Evolutionary conservation across 2,113 vertebrate species (phyloP).

Genomic region (Notechis scutatus): DNA sequence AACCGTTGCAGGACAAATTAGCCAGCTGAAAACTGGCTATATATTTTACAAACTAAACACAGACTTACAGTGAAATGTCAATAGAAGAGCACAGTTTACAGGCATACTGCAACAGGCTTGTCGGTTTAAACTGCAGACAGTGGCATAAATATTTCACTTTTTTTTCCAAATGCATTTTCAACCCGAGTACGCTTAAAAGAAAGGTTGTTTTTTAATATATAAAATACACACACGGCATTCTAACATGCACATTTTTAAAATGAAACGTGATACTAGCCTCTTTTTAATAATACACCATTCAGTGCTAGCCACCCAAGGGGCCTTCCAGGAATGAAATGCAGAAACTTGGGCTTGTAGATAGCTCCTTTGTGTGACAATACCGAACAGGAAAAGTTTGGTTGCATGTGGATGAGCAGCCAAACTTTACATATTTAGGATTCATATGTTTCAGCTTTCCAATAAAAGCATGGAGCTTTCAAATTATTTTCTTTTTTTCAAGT

Average conservation of each 20-base stretch:
- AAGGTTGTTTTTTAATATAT: constrained; percentile 20
- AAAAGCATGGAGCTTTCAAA: constrained; percentile 65
- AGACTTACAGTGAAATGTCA: not conserved
- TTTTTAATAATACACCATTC: constrained; percentile 65
- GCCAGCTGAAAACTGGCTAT: not conserved
- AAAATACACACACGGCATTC: constrained; percentile 21
- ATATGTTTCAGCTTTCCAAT: constrained; percentile 65
- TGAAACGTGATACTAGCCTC: constrained; percentile 46
- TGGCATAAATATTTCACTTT: not conserved
- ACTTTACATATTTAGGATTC: constrained; percentile 63
- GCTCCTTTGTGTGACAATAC: constrained; percentile 63
- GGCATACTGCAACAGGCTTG: not conserved
- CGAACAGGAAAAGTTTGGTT: constrained; percentile 59
- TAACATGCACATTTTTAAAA: constrained; percentile 33
- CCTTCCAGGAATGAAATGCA: constrained; percentile 71
- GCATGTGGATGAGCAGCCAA: constrained; percentile 60
- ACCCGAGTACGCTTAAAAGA: constrained; percentile 6
- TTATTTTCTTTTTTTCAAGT: constrained; percentile 46
- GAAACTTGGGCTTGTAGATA: constrained; percentile 67
- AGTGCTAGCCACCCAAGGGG: constrained; percentile 69
- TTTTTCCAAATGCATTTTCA: constrained; percentile 17
- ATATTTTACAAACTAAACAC: not conserved
- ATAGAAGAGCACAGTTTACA: not conserved
- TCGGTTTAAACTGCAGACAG: not conserved
- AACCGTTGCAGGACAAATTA: not conserved